These are phyloP conservation scores for Drosophila vallismaia DNA, from an alignment of 2,888 invertebrate species.

Conservation along the genomic window DNA sequence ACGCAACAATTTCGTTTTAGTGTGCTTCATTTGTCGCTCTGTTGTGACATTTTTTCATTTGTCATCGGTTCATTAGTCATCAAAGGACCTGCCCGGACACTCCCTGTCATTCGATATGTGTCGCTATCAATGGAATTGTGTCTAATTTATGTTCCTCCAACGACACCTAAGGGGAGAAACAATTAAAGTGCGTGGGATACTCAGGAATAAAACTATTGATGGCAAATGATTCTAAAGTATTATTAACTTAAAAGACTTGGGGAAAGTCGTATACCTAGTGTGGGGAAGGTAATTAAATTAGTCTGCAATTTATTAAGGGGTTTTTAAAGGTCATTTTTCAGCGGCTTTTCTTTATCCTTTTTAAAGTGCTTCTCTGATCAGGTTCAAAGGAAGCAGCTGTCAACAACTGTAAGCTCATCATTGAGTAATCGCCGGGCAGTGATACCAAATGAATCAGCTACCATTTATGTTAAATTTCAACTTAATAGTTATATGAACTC, in stretches of 20 bases:
- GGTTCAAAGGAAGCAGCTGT: too few species aligned
- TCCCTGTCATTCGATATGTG: conserved; percentile 39
- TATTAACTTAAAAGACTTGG: not conserved
- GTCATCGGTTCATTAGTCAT: conserved; percentile 75
- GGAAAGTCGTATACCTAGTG: too few species aligned
- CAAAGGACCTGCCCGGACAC: conserved; percentile 40
- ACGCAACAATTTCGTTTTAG: conserved; percentile 60
- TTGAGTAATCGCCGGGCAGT: too few species aligned
- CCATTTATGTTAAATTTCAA: too few species aligned
- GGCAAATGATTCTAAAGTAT: conserved; percentile 7
- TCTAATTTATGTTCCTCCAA: conserved; percentile 37
- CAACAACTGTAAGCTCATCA: too few species aligned
- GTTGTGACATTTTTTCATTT: conserved; percentile 73
- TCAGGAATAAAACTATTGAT: conserved; percentile 1
- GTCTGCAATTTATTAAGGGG: not conserved
- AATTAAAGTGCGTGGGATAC: conserved; percentile 38
- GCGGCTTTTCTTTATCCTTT: too few species aligned
- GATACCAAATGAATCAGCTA: too few species aligned
- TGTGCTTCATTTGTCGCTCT: conserved; percentile 68
- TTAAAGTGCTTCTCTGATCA: too few species aligned
- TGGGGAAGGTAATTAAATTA: conserved; percentile 1
- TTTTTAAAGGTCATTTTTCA: too few species aligned
- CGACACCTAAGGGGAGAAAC: conserved; percentile 35
- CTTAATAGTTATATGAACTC: too few species aligned
- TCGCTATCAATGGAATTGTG: conserved; percentile 41